These are phyloP conservation scores for Rhagophthalmus giganteus DNA, from an alignment of 2,888 invertebrate genomes.

Conservation along the genomic window DNA sequence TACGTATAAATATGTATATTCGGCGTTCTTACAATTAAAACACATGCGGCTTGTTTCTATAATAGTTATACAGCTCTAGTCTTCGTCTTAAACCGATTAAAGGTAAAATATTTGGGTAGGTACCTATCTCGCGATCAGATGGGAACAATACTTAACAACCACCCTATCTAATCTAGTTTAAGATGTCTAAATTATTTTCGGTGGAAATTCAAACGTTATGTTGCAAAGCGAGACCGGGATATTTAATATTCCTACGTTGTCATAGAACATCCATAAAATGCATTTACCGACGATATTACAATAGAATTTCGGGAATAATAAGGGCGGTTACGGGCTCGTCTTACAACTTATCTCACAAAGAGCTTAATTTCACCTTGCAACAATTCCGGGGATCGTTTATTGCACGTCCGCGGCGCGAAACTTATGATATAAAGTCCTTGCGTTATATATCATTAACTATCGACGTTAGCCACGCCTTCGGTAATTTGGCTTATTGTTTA, in stretches of 20 bases:
- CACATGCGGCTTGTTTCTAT: no score
- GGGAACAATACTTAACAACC: no score
- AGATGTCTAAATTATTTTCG: no score
- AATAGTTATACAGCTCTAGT: no score
- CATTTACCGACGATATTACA: constrained; percentile 8
- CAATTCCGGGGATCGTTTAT: constrained; percentile 30
- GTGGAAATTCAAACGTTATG: no score
- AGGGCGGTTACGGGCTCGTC: constrained; percentile 1
- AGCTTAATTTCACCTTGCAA: constrained; percentile 14
- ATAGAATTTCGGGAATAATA: constrained; percentile 6
- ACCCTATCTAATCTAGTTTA: no score
- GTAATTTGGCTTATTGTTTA: constrained; percentile 36
- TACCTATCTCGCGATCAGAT: no score
- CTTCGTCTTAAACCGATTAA: not conserved
- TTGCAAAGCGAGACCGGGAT: not conserved
- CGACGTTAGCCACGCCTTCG: constrained; percentile 34
- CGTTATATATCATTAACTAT: constrained; percentile 38
- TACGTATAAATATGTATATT: no score
- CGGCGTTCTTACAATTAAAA: no score
- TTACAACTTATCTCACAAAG: constrained; percentile 11
- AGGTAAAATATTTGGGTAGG: no score
- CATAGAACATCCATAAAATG: constrained; percentile 10
- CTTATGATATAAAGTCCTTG: constrained; percentile 30
- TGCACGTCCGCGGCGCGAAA: constrained; percentile 31
- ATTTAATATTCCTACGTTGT: constrained; percentile 7